Evolutionary conservation across 1,140 invertebrate genomes (phyloP).

Genomic region (Riptortus pedestris): DNA sequence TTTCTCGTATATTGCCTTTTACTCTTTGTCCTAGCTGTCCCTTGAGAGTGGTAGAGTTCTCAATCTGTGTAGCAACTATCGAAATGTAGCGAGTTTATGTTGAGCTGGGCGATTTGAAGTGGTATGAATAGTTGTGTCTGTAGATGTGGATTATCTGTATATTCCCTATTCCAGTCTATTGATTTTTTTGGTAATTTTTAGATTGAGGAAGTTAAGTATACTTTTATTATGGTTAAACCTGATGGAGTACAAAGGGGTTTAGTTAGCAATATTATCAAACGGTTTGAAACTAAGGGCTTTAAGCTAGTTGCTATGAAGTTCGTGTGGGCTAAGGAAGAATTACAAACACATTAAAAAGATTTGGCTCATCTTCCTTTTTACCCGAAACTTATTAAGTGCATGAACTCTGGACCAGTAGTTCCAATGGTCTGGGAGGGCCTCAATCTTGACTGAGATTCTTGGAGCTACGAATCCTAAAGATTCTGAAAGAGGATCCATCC

Average conservation of each 20-base stretch:
- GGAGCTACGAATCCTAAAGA: constrained; percentile 93
- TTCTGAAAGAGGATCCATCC: constrained; percentile 84
- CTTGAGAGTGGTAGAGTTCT: no score
- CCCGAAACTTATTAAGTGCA: constrained; percentile 86
- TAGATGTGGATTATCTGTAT: no score
- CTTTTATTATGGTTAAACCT: constrained; percentile 97
- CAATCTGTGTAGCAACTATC: no score
- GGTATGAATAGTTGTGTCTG: no score
- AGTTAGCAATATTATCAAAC: constrained; percentile 87
- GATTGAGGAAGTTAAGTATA: no score
- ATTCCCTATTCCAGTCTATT: no score
- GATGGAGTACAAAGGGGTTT: constrained; percentile 96
- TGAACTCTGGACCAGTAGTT: constrained; percentile 93
- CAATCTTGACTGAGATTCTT: constrained; percentile 81
- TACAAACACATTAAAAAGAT: constrained; percentile 88
- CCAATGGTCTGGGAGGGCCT: constrained; percentile 97
- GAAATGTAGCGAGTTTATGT: no score
- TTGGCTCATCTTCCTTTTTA: constrained; percentile 82
- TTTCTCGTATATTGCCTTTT: no score
- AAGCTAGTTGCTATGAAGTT: constrained; percentile 95
- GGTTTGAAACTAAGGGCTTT: constrained; percentile 95
- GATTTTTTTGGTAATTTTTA: no score
- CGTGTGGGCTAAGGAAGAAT: constrained; percentile 67
- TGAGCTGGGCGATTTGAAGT: no score
- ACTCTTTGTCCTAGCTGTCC: no score